Conservation (phyloP, 2,797 vertebrate species). For the Enteromius viviparus region DNA sequence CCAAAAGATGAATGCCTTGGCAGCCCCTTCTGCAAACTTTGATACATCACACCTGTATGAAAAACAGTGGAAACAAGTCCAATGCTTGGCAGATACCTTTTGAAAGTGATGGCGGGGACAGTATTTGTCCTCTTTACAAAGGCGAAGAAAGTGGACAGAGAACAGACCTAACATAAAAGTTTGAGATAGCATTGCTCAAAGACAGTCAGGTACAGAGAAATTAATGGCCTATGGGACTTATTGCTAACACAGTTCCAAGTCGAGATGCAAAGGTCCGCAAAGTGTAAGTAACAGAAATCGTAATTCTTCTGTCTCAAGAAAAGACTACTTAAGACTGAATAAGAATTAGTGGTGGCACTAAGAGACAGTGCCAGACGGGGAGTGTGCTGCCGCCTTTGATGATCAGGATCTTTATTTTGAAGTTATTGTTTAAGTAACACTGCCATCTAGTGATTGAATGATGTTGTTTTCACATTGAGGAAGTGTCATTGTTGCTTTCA, state of each 20-base stretch:
- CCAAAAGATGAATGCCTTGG: not conserved
- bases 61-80: not conserved
- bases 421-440: not conserved
- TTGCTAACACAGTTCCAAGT: not conserved
- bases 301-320: too few species aligned
- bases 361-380: too few species aligned
- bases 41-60: not conserved
- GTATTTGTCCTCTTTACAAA: too few species aligned
- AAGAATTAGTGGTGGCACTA: too few species aligned
- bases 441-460: not conserved
- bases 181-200: too few species aligned
- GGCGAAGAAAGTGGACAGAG: too few species aligned
- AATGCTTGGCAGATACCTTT: not conserved
- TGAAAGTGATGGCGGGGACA: not conserved
- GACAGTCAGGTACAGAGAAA: too few species aligned
- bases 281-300: too few species aligned
- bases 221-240: not conserved
- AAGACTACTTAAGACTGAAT: not conserved
- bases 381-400: too few species aligned
- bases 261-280: not conserved
- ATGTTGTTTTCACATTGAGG: not conserved
- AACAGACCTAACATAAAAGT: too few species aligned
- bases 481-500: not conserved
- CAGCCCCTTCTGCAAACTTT: not conserved
- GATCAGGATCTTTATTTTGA: not conserved